Percentiles rank a stretch among this genome's conserved stretches.
phyloP scores from a whole-genome alignment of 2,888 invertebrate genomes.

The Agriopis aurantiaria region DNA sequence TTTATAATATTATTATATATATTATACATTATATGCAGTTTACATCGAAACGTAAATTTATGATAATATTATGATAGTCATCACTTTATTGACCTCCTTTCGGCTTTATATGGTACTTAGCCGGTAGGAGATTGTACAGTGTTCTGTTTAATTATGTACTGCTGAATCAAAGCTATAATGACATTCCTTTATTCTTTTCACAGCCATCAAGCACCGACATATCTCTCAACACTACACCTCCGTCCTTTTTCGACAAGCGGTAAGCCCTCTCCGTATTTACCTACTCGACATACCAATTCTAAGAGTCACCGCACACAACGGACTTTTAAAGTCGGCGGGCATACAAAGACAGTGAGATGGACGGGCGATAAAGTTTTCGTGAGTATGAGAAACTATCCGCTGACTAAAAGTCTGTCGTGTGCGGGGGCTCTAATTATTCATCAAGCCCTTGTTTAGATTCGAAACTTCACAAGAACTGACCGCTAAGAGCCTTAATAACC shows the following conservation, averaged over 20 bases:
- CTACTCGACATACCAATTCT: not conserved
- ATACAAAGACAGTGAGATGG: not conserved
- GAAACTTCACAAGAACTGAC: constrained; percentile 65
- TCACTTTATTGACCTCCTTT: too few relatives aligned
- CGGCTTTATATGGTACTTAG: not conserved
- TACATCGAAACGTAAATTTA: too few relatives aligned
- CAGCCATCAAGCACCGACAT: constrained; percentile 71
- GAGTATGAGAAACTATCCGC: not conserved
- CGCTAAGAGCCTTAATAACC: constrained; percentile 37
- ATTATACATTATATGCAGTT: too few relatives aligned
- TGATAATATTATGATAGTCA: too few relatives aligned
- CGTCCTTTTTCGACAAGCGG: constrained; percentile 74
- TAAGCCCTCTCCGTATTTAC: constrained; percentile 51
- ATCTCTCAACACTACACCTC: constrained; percentile 64
- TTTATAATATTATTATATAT: too few relatives aligned
- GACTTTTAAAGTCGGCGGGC: not conserved
- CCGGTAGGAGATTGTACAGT: not conserved
- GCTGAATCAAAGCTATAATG: too few relatives aligned
- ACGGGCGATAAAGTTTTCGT: not conserved
- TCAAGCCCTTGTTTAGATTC: constrained; percentile 62
- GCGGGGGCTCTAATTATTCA: constrained; percentile 28
- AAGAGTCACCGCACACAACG: not conserved
- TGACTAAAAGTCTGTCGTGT: not conserved
- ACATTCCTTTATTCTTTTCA: constrained; percentile 28
- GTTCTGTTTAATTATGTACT: too few relatives aligned